Percentiles rank a stretch among this genome's conserved stretches.
Conservation (phyloP, 2,888 invertebrate species). For the Lacanobia oleracea region DNA sequence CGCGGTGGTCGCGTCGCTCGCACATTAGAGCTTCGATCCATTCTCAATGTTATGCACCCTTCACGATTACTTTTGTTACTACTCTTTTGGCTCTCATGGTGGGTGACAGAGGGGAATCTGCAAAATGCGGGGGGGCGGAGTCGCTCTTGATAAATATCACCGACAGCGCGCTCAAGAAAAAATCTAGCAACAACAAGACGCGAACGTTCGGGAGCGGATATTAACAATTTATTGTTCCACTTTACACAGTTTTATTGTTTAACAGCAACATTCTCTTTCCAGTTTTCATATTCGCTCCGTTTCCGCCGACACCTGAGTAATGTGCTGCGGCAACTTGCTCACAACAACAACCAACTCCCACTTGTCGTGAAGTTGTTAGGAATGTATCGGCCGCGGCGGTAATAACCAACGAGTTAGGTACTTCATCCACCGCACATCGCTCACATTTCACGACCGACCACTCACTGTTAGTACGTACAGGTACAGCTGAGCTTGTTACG, state of each 20-base stretch:
- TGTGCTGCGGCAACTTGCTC: constrained; percentile 36
- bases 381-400: constrained; percentile 13
- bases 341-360: neutral
- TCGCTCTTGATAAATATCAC: constrained; percentile 55
- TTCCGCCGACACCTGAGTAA: constrained; percentile 40
- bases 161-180: constrained; percentile 49
- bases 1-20: neutral
- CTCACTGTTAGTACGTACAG: neutral
- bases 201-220: constrained; percentile 34
- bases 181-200: constrained; percentile 61
- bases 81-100: constrained; percentile 1
- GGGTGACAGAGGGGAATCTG: neutral
- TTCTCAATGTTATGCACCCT: constrained; percentile 19
- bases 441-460: too few relatives aligned
- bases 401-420: neutral
- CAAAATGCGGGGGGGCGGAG: neutral
- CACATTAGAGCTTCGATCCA: neutral
- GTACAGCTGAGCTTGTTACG: neutral
- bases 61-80: constrained; percentile 30
- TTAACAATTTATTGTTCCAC: constrained; percentile 62
- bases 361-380: constrained; percentile 15
- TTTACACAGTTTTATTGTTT: constrained; percentile 63
- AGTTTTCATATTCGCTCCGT: constrained; percentile 43
- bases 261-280: constrained; percentile 50
- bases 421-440: neutral